Base-by-base conservation (phyloP, 2,888 invertebrate genomes). In the Orchesella flavescens region DNA sequence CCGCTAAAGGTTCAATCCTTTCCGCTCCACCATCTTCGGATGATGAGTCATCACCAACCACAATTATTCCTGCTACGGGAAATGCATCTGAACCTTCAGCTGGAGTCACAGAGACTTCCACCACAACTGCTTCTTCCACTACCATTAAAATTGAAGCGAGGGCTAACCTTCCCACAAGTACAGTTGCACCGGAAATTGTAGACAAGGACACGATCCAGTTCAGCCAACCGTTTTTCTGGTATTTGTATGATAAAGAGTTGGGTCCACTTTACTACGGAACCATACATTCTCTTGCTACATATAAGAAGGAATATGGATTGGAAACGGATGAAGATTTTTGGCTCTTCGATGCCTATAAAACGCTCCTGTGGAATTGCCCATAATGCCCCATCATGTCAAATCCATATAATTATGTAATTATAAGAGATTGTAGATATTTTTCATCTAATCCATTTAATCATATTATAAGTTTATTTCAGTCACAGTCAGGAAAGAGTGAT, bases 271-370 rank as follows among this genome's bases (percentile, higher is more conserved):
- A 81, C 24, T 85, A 80, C 17, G 86, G 86, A 7, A 75, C 85
- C 0, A 68, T 86, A 1, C 73, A 86, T 61, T 86, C 86, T 12
- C 23, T 86, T n/a, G 84, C 86, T 3, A 86, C 86, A 0, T 86
- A 86, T 74, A 79, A 68, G 49, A 86, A 85, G 24, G 86, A 86
- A 44, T 86, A 86, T 53, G 85, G 85, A 1, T 23, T 86, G 19
- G 86, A 86, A 65, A 84, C 84, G 15, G 86, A 86, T 61, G 86
- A 86, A 71, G 86, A 86, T 46, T 63, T 84, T 23, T 86, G 86
- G 86, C 49, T 86, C 0, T 86, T 83, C 49, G 86, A 86, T 68
- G 86, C 86, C 46, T 86, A 86, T 65, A 86, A 86, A 81, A 86
- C 86, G 0, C 73, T 86, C 5, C 61, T 86, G 66, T 86, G 84